These are phyloP conservation scores for Brachionus rotundiformis DNA, from an alignment of 1,140 invertebrate species.

Conservation along the genomic window DNA sequence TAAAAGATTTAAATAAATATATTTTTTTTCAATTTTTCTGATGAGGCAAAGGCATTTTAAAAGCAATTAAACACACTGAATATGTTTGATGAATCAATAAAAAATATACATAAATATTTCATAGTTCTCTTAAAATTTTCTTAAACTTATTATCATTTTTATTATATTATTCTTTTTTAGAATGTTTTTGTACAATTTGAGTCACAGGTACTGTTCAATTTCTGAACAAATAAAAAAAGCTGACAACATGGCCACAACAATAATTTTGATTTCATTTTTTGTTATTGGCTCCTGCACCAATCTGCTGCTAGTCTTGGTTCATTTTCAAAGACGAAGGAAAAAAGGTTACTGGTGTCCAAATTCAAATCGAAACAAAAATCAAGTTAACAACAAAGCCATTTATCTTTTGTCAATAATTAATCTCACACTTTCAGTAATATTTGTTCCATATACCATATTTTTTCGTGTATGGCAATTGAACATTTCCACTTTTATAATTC, in stretches of 20 bases:
- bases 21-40: background rate
- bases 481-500: background rate
- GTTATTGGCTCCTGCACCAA: background rate
- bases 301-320: background rate
- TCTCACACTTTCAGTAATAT: background rate
- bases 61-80: no score
- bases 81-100: no score
- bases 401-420: constrained; percentile 16
- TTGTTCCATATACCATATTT: constrained; percentile 34
- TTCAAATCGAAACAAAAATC: constrained; percentile 1
- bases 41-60: background rate
- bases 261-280: constrained; percentile 24
- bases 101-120: background rate
- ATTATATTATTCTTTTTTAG: constrained; percentile 23
- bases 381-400: constrained; percentile 19
- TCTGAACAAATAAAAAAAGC: background rate
- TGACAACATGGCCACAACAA: background rate
- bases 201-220: background rate
- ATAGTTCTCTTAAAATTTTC: background rate
- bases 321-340: background rate
- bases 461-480: constrained; percentile 13
- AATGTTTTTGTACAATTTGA: constrained; percentile 34
- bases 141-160: no score
- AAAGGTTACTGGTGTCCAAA: background rate
- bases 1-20: background rate